phyloP scores from a whole-genome alignment of 2,113 vertebrate genomes.

The Nerophis ophidion region DNA sequence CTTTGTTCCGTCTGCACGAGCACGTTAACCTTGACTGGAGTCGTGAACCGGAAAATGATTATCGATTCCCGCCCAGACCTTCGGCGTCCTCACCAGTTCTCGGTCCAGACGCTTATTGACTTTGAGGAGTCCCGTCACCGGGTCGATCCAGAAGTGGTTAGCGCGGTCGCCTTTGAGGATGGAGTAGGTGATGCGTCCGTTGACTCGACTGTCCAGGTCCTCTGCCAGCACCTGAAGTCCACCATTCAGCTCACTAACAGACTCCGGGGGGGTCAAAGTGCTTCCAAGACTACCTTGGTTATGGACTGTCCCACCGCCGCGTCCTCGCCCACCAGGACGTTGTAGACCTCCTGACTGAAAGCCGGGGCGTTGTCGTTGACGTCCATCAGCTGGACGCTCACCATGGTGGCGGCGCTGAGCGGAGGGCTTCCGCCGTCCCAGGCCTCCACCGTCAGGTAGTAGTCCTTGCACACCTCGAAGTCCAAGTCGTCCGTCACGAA shows the following conservation, averaged over 20 bases:
- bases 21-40: slow-evolving; percentile 36
- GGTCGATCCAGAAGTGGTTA: slow-evolving; percentile 89
- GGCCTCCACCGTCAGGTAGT: slow-evolving; percentile 89
- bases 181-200: slow-evolving; percentile 87
- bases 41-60: slow-evolving; percentile 46
- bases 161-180: slow-evolving; percentile 86
- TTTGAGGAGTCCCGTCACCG: slow-evolving; percentile 83
- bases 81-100: slow-evolving; percentile 76
- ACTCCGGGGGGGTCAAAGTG: no score
- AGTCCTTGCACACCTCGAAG: slow-evolving; percentile 89
- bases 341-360: slow-evolving; percentile 88
- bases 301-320: slow-evolving; percentile 80
- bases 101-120: slow-evolving; percentile 93
- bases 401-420: slow-evolving; percentile 82
- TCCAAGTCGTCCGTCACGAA: slow-evolving; percentile 84
- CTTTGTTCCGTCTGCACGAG: slow-evolving; percentile 18
- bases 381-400: slow-evolving; percentile 88
- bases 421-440: slow-evolving; percentile 87
- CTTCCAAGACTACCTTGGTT: slow-evolving; percentile 69
- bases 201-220: slow-evolving; percentile 88
- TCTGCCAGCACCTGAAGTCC: slow-evolving; percentile 82
- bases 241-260: not conserved
- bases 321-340: slow-evolving; percentile 88
- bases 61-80: slow-evolving; percentile 37
- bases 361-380: slow-evolving; percentile 90